Conservation (phyloP, 2,888 invertebrate species). For the Steinernema carpocapsae region DNA sequence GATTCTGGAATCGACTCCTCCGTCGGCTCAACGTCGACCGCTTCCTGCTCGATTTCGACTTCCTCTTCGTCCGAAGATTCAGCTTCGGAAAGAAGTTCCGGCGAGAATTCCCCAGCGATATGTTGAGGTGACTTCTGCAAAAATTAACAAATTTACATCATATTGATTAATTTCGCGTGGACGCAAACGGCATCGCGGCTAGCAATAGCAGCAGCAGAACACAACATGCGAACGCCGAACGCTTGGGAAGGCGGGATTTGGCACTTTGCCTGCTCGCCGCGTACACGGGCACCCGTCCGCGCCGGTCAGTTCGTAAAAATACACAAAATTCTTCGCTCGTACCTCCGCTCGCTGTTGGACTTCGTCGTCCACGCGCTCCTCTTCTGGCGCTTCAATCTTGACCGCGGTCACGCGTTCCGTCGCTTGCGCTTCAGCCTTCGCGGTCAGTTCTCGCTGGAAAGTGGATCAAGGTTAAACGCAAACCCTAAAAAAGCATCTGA, state of each 20-base stretch:
- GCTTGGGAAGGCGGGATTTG: conserved; percentile 4
- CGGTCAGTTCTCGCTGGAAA: not conserved
- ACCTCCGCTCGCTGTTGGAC: not conserved
- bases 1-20: too few relatives aligned
- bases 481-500: too few relatives aligned
- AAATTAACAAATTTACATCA: not conserved
- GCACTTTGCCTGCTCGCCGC: not conserved
- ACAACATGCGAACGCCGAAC: conserved; percentile 3
- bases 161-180: conserved; percentile 2
- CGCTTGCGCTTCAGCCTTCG: not conserved
- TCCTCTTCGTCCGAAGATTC: too few relatives aligned
- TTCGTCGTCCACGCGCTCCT: not conserved
- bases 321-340: not conserved
- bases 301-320: not conserved
- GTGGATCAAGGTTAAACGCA: too few relatives aligned
- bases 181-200: conserved; percentile 16
- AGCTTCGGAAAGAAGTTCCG: too few relatives aligned
- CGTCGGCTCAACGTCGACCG: too few relatives aligned
- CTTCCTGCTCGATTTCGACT: too few relatives aligned
- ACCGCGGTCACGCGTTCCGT: not conserved
- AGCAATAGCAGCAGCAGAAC: not conserved
- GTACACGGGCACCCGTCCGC: conserved; percentile 8
- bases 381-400: not conserved
- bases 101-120: not conserved
- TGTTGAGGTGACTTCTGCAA: not conserved